phyloP scores from a whole-genome alignment of 2,888 invertebrate genomes.

The Apantesis nais region DNA sequence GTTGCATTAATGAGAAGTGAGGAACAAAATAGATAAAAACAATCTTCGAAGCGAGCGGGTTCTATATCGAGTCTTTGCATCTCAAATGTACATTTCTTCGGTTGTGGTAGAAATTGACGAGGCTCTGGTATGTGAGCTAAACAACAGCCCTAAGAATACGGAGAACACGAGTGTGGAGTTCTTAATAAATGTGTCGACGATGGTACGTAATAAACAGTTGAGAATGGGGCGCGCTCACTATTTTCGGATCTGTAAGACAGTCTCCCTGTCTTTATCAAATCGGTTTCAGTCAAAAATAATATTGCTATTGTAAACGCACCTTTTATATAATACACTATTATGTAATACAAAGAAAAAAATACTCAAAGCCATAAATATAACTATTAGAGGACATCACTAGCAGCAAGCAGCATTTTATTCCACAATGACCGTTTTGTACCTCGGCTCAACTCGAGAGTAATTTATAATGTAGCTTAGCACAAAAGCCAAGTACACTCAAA shows the following conservation, averaged over 20 bases:
- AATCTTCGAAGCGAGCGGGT: too few relatives aligned
- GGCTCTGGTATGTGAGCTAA: background rate
- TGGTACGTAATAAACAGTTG: slow-evolving; percentile 64
- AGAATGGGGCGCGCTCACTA: slow-evolving; percentile 61
- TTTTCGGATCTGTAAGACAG: slow-evolving; percentile 57
- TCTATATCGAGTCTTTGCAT: too few relatives aligned
- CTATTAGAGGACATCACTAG: slow-evolving; percentile 3
- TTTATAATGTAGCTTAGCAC: slow-evolving; percentile 10
- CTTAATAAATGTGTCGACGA: slow-evolving; percentile 78
- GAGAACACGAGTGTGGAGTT: slow-evolving; percentile 49
- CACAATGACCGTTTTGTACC: slow-evolving; percentile 10
- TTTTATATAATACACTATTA: too few relatives aligned
- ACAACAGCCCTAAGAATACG: background rate
- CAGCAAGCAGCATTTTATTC: slow-evolving; percentile 2
- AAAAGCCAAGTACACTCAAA: background rate
- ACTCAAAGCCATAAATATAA: background rate
- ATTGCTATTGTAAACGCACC: slow-evolving; percentile 13
- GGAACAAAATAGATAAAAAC: too few relatives aligned
- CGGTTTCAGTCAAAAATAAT: slow-evolving; percentile 18
- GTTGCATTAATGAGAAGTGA: too few relatives aligned
- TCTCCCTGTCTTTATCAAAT: slow-evolving; percentile 17
- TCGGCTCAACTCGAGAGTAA: slow-evolving; percentile 9
- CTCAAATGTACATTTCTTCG: background rate
- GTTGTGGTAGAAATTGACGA: background rate
- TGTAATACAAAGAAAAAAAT: too few relatives aligned